Base-by-base conservation (phyloP, 2,888 invertebrate genomes). In the Philaethria dido region DNA sequence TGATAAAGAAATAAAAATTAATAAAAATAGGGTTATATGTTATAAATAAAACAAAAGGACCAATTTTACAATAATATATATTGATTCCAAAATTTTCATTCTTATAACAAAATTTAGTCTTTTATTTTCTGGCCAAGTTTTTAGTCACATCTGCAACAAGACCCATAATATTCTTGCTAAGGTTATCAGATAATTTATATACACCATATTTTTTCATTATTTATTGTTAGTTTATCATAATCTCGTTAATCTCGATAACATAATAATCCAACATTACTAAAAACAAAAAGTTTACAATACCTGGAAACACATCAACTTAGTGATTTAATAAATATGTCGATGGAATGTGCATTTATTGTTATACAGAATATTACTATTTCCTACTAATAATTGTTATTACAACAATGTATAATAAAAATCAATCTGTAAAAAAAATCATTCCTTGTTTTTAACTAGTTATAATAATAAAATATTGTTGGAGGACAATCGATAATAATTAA, bases 341-440 rank as follows among this genome's bases (percentile, higher is more conserved):
- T 48, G 57, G 64, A 64, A 64, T 64, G 55, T 64, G 57, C 33
- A 14, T 8, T 39, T 29, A 39, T 48, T 57, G 22, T 4, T 47
- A 29, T 13, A 62, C 4, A 25, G 18, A 39, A 47, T 48, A 57
- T 13, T 36, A 63, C 14, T 45, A 55, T 16, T 55, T 55, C 14
- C 5, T 14, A 48, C 3, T 16, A 14, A 39, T n/a, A 22, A 18
- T n/a, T n/a, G 1, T 33, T 22, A 14, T 55, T 13, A 55, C 20
- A 14, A 55, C 20, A 14, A 36, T 20, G 18, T 14, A 11, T 55
- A 39, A 55, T 55, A 1, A 39, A 20, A 55, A 36, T 20, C 1
- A n/a, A 57, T 39, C 4, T n/a, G 3, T 16, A 22, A 52, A 52
- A 52, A 50, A 8, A 33, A 33, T 4, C 25, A 25, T 25, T 25